These are phyloP conservation scores for Todus mexicanus DNA, from an alignment of 2,797 vertebrate species.

Conservation along the genomic window DNA sequence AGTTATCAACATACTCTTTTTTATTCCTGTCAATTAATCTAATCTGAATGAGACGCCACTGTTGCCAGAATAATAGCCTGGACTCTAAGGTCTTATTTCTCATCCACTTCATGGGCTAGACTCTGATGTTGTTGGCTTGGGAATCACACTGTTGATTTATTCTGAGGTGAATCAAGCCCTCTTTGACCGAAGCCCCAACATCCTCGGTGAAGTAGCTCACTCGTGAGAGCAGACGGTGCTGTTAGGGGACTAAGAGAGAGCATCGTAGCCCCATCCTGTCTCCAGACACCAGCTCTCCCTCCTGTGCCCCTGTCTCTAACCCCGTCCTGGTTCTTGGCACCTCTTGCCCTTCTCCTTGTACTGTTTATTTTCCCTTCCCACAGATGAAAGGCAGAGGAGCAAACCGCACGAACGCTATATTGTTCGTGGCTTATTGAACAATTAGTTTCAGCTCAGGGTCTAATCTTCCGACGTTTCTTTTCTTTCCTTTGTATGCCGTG, in stretches of 20 bases:
- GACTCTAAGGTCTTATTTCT: constrained; percentile 24
- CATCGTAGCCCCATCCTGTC: background rate
- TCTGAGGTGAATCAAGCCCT: background rate
- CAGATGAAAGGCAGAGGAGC: constrained; percentile 18
- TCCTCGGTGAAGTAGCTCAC: background rate
- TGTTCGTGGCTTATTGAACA: constrained; percentile 51
- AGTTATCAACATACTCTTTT: constrained; percentile 46
- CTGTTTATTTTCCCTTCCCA: background rate
- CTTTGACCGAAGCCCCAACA: background rate
- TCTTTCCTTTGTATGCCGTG: background rate
- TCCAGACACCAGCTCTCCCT: background rate
- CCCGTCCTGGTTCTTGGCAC: background rate
- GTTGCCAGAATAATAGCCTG: constrained; percentile 1
- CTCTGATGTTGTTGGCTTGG: background rate
- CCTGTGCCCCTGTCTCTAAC: background rate
- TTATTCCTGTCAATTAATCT: constrained; percentile 61
- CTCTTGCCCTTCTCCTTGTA: background rate
- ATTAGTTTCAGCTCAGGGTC: constrained; percentile 43
- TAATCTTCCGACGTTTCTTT: constrained; percentile 3
- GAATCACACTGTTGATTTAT: background rate
- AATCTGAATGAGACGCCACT: background rate
- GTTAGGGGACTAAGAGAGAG: background rate
- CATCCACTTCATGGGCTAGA: background rate
- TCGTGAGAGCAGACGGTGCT: background rate
- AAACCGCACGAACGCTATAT: background rate